A percentile compares a stretch with the other conserved stretches of the same genome.
Evolutionary conservation across 2,797 vertebrate genomes (phyloP).

Genomic region (Anabas testudineus): DNA sequence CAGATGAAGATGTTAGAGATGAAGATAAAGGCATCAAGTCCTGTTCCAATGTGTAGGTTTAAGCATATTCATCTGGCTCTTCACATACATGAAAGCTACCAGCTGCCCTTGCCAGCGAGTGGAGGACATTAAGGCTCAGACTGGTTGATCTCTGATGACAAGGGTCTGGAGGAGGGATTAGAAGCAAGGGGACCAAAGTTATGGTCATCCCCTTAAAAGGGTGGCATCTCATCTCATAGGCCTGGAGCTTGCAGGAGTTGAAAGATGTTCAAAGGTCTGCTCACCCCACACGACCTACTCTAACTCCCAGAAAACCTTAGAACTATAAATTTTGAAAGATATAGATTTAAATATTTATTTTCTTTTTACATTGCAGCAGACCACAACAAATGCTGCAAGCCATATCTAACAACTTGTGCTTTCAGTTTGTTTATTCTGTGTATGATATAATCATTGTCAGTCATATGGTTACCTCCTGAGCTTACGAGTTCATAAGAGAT

Average conservation of each 20-base stretch:
- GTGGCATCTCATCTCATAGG: slow-evolving; percentile 72
- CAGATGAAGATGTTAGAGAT: no score
- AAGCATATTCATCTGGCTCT: slow-evolving; percentile 76
- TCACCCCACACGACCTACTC: slow-evolving; percentile 54
- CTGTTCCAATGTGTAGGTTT: slow-evolving; percentile 62
- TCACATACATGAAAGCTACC: slow-evolving; percentile 72
- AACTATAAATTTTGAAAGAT: slow-evolving; percentile 59
- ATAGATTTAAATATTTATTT: slow-evolving; percentile 62
- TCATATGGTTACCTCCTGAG: slow-evolving; percentile 51
- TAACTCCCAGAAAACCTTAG: slow-evolving; percentile 53
- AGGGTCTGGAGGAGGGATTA: slow-evolving; percentile 82
- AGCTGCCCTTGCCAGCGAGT: slow-evolving; percentile 76
- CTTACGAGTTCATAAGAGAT: slow-evolving; percentile 58
- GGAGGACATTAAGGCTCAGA: slow-evolving; percentile 77
- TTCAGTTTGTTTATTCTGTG: slow-evolving; percentile 51
- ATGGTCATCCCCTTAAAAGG: slow-evolving; percentile 79
- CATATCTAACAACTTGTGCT: slow-evolving; percentile 22
- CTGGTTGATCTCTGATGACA: slow-evolving; percentile 82
- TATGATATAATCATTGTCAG: slow-evolving; percentile 56
- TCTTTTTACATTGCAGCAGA: slow-evolving; percentile 40
- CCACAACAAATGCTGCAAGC: slow-evolving; percentile 25
- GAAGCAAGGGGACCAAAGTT: slow-evolving; percentile 72
- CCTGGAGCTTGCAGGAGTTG: slow-evolving; percentile 75
- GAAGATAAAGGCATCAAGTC: slow-evolving; percentile 62
- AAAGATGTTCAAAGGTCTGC: slow-evolving; percentile 74